These are phyloP conservation scores for Cyclophora albipunctata DNA, from an alignment of 2,888 invertebrate genomes.

Conservation along the genomic window DNA sequence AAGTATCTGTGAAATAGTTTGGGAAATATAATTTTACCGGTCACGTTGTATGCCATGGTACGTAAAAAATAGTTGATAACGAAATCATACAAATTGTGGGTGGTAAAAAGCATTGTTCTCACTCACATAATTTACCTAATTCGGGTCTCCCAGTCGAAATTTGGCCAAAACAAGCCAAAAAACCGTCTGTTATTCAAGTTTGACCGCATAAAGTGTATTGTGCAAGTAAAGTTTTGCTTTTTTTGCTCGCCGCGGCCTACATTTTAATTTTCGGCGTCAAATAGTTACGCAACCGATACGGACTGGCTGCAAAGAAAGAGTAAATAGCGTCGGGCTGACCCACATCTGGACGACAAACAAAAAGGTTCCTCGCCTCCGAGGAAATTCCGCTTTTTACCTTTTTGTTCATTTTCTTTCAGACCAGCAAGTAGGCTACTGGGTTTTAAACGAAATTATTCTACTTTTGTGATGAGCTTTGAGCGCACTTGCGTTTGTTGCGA, in stretches of 20 bases:
- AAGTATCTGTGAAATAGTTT: too few species aligned
- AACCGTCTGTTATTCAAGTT: slow-evolving; percentile 16
- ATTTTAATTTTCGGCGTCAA: slow-evolving; percentile 27
- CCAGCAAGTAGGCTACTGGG: too few species aligned
- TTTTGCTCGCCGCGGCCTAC: slow-evolving; percentile 32
- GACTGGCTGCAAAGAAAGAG: slow-evolving; percentile 3
- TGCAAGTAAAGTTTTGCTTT: slow-evolving; percentile 38
- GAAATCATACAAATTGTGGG: too few species aligned
- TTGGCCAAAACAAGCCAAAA: slow-evolving; percentile 7
- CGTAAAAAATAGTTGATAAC: too few species aligned
- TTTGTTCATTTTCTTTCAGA: too few species aligned
- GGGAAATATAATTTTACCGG: too few species aligned
- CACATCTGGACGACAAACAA: slow-evolving; percentile 15
- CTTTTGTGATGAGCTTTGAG: too few species aligned
- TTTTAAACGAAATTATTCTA: too few species aligned
- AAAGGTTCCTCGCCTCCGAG: background rate
- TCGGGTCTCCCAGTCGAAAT: slow-evolving; percentile 9
- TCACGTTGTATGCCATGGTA: too few species aligned
- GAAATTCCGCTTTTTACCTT: too few species aligned
- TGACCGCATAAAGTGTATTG: slow-evolving; percentile 28
- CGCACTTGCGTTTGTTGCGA: too few species aligned
- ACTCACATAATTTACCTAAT: slow-evolving; percentile 5
- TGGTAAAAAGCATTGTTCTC: too few species aligned
- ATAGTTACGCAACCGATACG: slow-evolving; percentile 28
- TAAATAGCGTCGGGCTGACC: slow-evolving; percentile 14